Evolutionary conservation across 2,797 vertebrate genomes (phyloP).

Genomic region (Mus caroli): DNA sequence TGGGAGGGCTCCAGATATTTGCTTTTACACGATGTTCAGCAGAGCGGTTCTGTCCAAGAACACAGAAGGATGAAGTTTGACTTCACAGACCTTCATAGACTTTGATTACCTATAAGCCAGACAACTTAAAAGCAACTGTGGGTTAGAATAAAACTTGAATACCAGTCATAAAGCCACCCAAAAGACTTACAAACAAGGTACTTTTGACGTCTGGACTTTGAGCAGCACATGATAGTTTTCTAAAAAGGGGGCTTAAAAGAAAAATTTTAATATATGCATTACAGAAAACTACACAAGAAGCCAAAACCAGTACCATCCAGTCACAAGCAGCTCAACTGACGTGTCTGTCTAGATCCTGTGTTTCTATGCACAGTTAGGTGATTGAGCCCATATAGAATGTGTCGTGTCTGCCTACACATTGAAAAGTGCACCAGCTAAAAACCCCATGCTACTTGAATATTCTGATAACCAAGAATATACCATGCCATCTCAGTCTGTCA

Average conservation of each 20-base stretch:
- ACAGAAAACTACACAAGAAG: not conserved
- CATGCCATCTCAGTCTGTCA: not conserved
- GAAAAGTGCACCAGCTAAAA: not conserved
- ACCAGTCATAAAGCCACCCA: not conserved
- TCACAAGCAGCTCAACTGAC: not conserved
- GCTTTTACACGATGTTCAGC: not conserved
- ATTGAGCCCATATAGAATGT: not conserved
- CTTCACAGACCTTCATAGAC: not conserved
- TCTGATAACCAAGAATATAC: not conserved
- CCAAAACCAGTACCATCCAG: not conserved
- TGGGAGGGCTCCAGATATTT: not conserved
- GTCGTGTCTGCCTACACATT: not conserved
- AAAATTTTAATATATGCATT: not conserved
- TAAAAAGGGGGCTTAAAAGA: not conserved
- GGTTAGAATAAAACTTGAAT: not conserved
- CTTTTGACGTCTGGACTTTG: not conserved
- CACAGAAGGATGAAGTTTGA: not conserved
- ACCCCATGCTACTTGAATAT: not conserved
- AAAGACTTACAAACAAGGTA: not conserved
- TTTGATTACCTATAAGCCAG: not conserved
- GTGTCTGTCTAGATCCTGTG: not conserved
- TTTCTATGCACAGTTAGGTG: not conserved
- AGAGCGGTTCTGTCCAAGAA: not conserved
- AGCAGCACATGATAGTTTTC: not conserved
- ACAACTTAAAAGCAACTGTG: not conserved